A percentile compares a stretch with the other conserved stretches of the same genome.
Evolutionary conservation across 2,888 invertebrate species (phyloP).

Genomic region (Gari tellinella): DNA sequence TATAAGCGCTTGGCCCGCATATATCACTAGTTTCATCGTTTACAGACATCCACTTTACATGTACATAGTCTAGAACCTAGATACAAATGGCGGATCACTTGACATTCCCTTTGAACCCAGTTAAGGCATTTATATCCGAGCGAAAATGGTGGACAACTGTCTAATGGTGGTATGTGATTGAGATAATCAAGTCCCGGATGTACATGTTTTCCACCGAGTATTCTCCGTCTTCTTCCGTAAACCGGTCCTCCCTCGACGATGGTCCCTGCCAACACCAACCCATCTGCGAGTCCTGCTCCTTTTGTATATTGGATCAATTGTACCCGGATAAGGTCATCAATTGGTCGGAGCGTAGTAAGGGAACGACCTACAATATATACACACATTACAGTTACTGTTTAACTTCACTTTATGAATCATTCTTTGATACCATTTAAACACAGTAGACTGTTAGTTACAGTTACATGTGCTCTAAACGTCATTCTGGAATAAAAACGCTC

Average conservation of each 20-base stretch:
- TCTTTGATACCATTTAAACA: no score
- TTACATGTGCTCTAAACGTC: no score
- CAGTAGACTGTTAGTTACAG: no score
- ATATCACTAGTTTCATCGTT: no score
- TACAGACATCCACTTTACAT: slow-evolving; percentile 53
- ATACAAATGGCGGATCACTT: slow-evolving; percentile 45
- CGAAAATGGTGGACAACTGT: slow-evolving; percentile 40
- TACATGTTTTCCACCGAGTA: slow-evolving; percentile 49
- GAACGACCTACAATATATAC: no score
- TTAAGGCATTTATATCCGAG: slow-evolving; percentile 41
- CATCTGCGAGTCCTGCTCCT: slow-evolving; percentile 31
- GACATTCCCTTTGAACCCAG: slow-evolving; percentile 42
- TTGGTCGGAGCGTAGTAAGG: neutral
- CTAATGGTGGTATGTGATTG: slow-evolving; percentile 16
- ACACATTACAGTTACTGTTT: no score
- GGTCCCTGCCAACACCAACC: slow-evolving; percentile 52
- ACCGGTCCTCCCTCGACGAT: slow-evolving; percentile 59
- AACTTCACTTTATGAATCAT: no score
- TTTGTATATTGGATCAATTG: slow-evolving; percentile 35
- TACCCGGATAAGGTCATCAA: slow-evolving; percentile 42
- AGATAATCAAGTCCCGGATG: slow-evolving; percentile 37
- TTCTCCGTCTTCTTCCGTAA: slow-evolving; percentile 35
- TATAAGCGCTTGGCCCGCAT: no score
- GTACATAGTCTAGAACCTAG: slow-evolving; percentile 32
- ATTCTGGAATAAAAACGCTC: no score